Base-by-base conservation (phyloP, 2,888 invertebrate species). In the Heliconius erato region DNA sequence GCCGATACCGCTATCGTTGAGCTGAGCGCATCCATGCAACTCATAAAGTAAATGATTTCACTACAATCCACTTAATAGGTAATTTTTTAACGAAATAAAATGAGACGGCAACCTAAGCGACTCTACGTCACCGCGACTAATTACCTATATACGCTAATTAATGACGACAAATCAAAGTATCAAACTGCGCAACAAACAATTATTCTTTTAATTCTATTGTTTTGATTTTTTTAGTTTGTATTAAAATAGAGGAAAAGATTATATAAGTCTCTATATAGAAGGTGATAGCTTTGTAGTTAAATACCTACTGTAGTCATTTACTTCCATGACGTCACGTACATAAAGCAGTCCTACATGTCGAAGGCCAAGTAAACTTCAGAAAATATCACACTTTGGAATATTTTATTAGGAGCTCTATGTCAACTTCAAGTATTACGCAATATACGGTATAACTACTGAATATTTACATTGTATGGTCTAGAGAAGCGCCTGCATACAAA, bases 351-450 rank as follows among this genome's bases (percentile, higher is more conserved):
- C 88, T 90, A 85, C 89, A 87, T 40, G 59, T 82, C 89, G 92
- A 94, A 94, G 94, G 94, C 91, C 91, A 88, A 87, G 88, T 89
- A 91, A 91, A 90, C 91, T 91, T 90, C 86, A 89, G 89, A 92
- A 92, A 91, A 91, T 90, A 88, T 89, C 86, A 84, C 86, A 86
- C 87, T 87, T 90, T 89, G 86, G 88, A 90, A 87, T 87, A 86
- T 86, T 88, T 86, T 87, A 89, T 88, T 89, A 87, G 85, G 83
- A 86, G 83, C 80, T 82, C 79, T 77, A 74, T 82, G 85, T 86
- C 85, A 85, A 85, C 74, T 84, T 77, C 68, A 82, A 59, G 81
- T 74, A 85, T 88, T 88, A 86, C 87, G 87, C 86, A 87, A 88
- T 85, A 32, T 32, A 32, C 32, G 54, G 59, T 81, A 79, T 79